These are phyloP conservation scores for Trachelipus rathkii DNA, from an alignment of 1,140 invertebrate genomes.

Conservation along the genomic window DNA sequence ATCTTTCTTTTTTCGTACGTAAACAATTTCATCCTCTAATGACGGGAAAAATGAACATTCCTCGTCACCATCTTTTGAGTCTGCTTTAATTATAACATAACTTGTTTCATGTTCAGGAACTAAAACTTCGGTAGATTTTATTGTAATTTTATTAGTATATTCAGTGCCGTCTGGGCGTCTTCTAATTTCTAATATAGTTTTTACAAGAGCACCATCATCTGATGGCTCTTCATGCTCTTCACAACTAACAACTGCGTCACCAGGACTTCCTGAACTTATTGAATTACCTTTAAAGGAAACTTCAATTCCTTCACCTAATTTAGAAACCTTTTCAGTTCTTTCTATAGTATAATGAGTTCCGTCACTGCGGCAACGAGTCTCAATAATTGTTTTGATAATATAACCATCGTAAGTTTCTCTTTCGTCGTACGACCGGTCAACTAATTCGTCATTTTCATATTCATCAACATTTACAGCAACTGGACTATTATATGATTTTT, in stretches of 20 bases:
- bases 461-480: constrained; percentile 31
- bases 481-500: constrained; percentile 36
- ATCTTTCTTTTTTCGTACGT: constrained; percentile 38
- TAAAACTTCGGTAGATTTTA: constrained; percentile 33
- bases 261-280: constrained; percentile 22
- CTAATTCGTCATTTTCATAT: constrained; percentile 36
- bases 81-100: constrained; percentile 42
- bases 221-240: constrained; percentile 37
- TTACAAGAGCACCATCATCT: constrained; percentile 38
- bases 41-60: constrained; percentile 40
- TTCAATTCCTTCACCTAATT: constrained; percentile 23
- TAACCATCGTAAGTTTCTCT: constrained; percentile 38
- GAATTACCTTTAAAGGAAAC: constrained; percentile 20
- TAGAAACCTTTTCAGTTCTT: constrained; percentile 34
- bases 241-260: constrained; percentile 36
- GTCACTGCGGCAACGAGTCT: constrained; percentile 36
- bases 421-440: constrained; percentile 36
- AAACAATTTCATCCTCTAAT: constrained; percentile 40
- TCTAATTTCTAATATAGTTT: constrained; percentile 34
- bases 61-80: constrained; percentile 22
- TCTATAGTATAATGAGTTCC: constrained; percentile 42
- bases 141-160: constrained; percentile 36
- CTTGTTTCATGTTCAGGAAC: constrained; percentile 43
- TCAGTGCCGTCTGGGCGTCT: constrained; percentile 34
- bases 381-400: constrained; percentile 37